Evolutionary conservation across 2,113 vertebrate species (phyloP).

Genomic region (Marcusenius ussheri): DNA sequence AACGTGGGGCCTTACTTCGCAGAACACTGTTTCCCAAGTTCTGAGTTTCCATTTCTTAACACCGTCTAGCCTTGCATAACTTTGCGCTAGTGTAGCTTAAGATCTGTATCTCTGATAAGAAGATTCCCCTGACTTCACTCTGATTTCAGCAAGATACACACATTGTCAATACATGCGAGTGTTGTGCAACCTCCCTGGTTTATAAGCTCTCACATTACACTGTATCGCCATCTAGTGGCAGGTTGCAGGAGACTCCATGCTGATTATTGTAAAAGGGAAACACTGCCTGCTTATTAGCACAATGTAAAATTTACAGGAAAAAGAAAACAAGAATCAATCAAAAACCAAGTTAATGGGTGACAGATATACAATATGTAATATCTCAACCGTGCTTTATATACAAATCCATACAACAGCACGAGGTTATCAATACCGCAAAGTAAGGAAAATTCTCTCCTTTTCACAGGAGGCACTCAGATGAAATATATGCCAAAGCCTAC

Average conservation of each 20-base stretch:
- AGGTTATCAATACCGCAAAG: not conserved
- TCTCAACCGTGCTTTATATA: not conserved
- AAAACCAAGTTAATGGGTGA: not conserved
- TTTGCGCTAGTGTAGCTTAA: not conserved
- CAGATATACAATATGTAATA: not conserved
- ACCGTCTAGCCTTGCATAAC: not conserved
- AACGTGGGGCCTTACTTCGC: not conserved
- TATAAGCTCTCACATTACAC: not conserved
- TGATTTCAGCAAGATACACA: not conserved
- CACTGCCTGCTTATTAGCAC: not conserved
- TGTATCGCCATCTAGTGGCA: conserved; percentile 1
- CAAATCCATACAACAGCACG: not conserved
- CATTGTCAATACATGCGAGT: not conserved
- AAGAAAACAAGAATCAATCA: not conserved
- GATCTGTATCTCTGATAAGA: not conserved
- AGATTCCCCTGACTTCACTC: not conserved
- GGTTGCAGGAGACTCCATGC: not conserved
- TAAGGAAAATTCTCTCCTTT: not conserved
- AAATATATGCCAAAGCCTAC: not conserved
- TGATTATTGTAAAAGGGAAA: not conserved
- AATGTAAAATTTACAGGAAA: not conserved
- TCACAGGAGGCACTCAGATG: not conserved
- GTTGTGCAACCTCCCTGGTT: not conserved
- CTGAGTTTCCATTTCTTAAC: not conserved
- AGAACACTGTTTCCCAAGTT: not conserved